phyloP scores from a whole-genome alignment of 2,888 invertebrate species.

The Marronus borbonicus region DNA sequence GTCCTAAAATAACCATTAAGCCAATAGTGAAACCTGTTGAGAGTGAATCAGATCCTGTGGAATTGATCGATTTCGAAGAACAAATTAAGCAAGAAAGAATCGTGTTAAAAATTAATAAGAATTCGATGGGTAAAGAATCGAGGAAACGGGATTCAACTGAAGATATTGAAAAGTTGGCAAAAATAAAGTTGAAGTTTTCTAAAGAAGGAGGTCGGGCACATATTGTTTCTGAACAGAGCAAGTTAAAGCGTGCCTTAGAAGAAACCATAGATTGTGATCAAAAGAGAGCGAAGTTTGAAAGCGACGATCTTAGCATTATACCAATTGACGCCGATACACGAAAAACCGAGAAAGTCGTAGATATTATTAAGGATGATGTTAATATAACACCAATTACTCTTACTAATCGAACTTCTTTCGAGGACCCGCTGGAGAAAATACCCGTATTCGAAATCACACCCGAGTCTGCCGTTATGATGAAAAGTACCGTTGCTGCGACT shows the following conservation, averaged over 20 bases:
- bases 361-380: constrained; percentile 45
- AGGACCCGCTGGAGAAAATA: constrained; percentile 59
- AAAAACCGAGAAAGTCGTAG: constrained; percentile 44
- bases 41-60: constrained; percentile 58
- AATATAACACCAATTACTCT: constrained; percentile 36
- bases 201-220: constrained; percentile 69
- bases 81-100: constrained; percentile 70
- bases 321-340: constrained; percentile 47
- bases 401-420: constrained; percentile 19
- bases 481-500: constrained; percentile 50
- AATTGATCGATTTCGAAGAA: constrained; percentile 62
- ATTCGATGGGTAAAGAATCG: constrained; percentile 62
- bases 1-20: constrained; percentile 61
- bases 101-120: constrained; percentile 79
- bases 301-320: constrained; percentile 54
- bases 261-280: constrained; percentile 47
- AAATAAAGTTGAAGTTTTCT: constrained; percentile 73
- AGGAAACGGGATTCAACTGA: constrained; percentile 62
- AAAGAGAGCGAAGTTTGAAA: constrained; percentile 54
- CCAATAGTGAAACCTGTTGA: constrained; percentile 58
- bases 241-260: constrained; percentile 52
- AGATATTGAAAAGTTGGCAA: constrained; percentile 70
- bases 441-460: constrained; percentile 61
- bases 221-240: constrained; percentile 62
- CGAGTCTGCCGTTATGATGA: constrained; percentile 53